Evolutionary conservation across 2,888 invertebrate genomes (phyloP).

Genomic region (Dione juno): DNA sequence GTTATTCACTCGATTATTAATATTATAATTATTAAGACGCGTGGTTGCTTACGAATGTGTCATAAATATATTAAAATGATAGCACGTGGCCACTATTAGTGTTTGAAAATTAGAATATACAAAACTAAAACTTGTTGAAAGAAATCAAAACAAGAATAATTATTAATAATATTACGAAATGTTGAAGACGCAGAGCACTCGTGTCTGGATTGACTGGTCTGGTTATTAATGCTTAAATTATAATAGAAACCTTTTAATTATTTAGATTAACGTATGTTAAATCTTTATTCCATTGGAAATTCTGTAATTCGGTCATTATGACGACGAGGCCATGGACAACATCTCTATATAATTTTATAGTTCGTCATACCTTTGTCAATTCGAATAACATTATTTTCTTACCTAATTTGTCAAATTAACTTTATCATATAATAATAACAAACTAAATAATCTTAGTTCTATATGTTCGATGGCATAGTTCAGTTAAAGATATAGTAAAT

Average conservation of each 20-base stretch:
- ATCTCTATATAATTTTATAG: conserved; percentile 21
- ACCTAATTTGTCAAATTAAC: not conserved
- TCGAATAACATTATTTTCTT: conserved; percentile 14
- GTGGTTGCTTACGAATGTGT: conserved; percentile 21
- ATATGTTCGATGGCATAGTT: too few species aligned
- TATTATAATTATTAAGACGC: conserved; percentile 14
- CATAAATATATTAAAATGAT: conserved; percentile 11
- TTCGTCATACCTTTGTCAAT: not conserved
- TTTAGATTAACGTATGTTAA: conserved; percentile 6
- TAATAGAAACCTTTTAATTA: conserved; percentile 22
- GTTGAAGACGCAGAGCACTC: not conserved
- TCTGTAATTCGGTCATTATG: not conserved
- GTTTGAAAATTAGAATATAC: conserved; percentile 16
- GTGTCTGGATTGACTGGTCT: conserved; percentile 7
- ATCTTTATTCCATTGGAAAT: not conserved
- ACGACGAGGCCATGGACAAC: conserved; percentile 13
- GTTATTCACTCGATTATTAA: conserved; percentile 9
- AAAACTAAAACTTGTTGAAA: conserved; percentile 7
- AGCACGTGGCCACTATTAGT: conserved; percentile 21
- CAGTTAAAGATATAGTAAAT: not conserved
- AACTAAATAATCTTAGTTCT: not conserved
- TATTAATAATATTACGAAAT: not conserved
- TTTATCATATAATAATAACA: not conserved
- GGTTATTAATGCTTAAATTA: conserved; percentile 7
- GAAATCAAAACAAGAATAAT: conserved; percentile 8